A percentile compares a stretch with the other conserved stretches of the same genome.
Conservation (phyloP, 2,888 invertebrate species). For the Acanthacorydalis orientalis region DNA sequence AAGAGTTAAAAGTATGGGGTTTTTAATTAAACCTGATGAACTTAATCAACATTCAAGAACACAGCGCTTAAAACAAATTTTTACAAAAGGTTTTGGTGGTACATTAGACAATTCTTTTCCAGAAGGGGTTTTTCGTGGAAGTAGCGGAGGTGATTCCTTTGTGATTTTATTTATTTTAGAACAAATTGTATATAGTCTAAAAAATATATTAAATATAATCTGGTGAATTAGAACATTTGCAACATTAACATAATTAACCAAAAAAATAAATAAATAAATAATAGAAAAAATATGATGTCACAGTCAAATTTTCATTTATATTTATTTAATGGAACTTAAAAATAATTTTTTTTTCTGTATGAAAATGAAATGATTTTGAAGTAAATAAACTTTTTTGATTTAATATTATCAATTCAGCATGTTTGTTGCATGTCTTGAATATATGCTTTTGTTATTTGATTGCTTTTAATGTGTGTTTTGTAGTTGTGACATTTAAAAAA, state of each 20-base stretch:
- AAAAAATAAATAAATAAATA: background rate
- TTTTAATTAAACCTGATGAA: conserved; percentile 12
- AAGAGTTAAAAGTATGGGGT: conserved; percentile 5
- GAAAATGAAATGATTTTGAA: background rate
- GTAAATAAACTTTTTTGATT: conserved; percentile 10
- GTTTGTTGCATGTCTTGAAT: conserved; percentile 11
- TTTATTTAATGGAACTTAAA: too few species aligned
- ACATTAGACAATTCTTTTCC: conserved; percentile 5
- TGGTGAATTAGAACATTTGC: background rate
- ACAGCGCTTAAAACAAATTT: conserved; percentile 17
- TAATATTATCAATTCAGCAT: conserved; percentile 24
- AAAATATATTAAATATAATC: background rate
- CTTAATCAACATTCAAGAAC: conserved; percentile 15
- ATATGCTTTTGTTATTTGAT: conserved; percentile 9
- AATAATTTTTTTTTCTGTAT: background rate
- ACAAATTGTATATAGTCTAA: too few species aligned
- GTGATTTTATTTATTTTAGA: background rate
- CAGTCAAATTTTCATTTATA: background rate
- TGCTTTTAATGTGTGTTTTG: conserved; percentile 22
- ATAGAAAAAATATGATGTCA: background rate
- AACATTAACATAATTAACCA: background rate
- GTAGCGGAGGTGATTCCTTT: conserved; percentile 6
- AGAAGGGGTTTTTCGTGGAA: conserved; percentile 6
- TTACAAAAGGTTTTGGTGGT: conserved; percentile 10
- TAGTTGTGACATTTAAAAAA: conserved; percentile 79